Base-by-base conservation (phyloP, 1,140 invertebrate genomes). In the Nixonia krombeini region DNA sequence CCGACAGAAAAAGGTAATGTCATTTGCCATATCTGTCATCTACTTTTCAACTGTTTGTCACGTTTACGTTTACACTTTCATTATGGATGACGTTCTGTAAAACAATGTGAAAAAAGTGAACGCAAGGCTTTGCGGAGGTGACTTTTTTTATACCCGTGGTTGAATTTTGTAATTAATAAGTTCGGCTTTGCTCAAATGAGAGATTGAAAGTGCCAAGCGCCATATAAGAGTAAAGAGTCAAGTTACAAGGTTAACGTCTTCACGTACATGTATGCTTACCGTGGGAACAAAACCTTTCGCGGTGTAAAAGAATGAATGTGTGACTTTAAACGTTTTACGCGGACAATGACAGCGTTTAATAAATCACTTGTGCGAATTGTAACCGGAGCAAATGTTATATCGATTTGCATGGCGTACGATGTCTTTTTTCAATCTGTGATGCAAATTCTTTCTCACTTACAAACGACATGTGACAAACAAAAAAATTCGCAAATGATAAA, bases 241-340 rank as follows among this genome's bases (percentile, higher is more conserved):
- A 56, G 63, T 71, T 63, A 61, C 63, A 64, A 72, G 69, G 69
- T 68, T 64, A 65, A 68, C 64, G 64, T 72, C 59, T 72, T 53
- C 45, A 57, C 42, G 49, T 37, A 58, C 57, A 65, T 52, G 46
- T 58, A 55, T 41, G 55, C 41, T 29, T 40, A 44, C 42, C 64
- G 59, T 68, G 64, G 59, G 70, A 72, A 71, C 53, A 51, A 38
- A 45, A 61, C 68, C 63, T 59, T 71, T 66, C 65, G 57, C 58
- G 53, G 44, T 33, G 53, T 12, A 46, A 59, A 42, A 47, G 62
- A 70, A 67, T 40, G 42, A 55, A 57, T 63, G 50, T 52, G 53
- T 25, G 57, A 63, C 52, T 63, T 53, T 37, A 47, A 46, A 46
- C 31, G 55, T 58, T 72, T 61, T 50, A 47, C 53, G 50, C 57